phyloP scores from a whole-genome alignment of 2,797 vertebrate genomes.

The Bucorvus abyssinicus region DNA sequence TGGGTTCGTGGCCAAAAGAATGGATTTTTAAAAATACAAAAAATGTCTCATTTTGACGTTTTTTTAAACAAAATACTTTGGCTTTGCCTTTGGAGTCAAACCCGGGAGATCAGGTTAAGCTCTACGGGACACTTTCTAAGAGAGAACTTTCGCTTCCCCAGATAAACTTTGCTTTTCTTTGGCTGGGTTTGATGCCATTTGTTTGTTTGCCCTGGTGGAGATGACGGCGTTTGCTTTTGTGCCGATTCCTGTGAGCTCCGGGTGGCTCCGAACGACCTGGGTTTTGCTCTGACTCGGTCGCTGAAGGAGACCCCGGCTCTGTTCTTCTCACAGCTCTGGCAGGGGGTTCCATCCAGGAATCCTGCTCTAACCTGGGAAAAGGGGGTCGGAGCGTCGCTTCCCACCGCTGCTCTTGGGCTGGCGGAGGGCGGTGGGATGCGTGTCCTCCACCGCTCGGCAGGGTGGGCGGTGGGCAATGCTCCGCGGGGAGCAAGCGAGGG shows the following conservation, averaged over 20 bases:
- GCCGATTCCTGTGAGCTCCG: neutral
- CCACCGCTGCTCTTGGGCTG: too few species aligned
- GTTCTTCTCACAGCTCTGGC: neutral
- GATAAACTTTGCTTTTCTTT: neutral
- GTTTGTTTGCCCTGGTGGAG: neutral
- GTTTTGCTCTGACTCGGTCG: neutral
- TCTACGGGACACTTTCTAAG: neutral
- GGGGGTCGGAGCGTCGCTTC: accelerated
- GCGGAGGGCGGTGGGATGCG: too few species aligned
- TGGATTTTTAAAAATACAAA: conserved; percentile 12
- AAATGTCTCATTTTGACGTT: conserved; percentile 5
- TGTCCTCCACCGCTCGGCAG: too few species aligned
- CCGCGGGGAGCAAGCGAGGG: accelerated
- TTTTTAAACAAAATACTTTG: conserved; percentile 27
- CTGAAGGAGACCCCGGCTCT: neutral
- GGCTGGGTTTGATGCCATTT: neutral
- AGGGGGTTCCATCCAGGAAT: neutral
- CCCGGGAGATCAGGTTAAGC: conserved; percentile 7
- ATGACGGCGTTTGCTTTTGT: neutral
- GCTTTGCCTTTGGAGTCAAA: conserved; percentile 11
- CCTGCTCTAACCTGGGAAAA: neutral
- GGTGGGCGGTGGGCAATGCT: neutral
- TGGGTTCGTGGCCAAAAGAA: neutral
- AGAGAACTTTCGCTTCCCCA: neutral
- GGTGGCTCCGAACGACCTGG: neutral